Evolutionary conservation across 2,888 invertebrate genomes (phyloP).

Genomic region (Luperina nickerlii): DNA sequence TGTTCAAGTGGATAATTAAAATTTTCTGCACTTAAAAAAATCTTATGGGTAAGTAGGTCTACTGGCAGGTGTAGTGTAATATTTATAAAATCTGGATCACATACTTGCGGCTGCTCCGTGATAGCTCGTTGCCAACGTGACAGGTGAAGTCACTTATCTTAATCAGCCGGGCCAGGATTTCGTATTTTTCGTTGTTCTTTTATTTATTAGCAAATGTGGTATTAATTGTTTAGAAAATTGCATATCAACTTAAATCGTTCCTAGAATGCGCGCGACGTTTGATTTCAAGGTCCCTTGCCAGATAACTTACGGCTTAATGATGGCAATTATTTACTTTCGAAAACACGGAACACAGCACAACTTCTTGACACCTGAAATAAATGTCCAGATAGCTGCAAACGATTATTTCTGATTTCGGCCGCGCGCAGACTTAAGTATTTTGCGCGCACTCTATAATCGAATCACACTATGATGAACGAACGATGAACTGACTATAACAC

Average conservation of each 20-base stretch:
- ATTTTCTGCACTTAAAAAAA: not conserved
- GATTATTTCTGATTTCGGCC: too few relatives aligned
- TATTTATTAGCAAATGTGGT: not conserved
- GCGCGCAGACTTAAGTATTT: too few relatives aligned
- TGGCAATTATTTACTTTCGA: too few relatives aligned
- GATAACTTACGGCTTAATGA: too few relatives aligned
- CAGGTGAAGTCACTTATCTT: constrained; percentile 12
- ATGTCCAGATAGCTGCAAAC: too few relatives aligned
- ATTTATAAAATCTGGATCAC: constrained; percentile 6
- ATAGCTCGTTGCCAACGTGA: constrained; percentile 17
- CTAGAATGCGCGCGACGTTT: not conserved
- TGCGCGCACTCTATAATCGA: too few relatives aligned
- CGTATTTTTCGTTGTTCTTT: not conserved
- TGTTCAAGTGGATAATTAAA: not conserved
- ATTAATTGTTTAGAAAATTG: not conserved
- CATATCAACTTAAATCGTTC: too few relatives aligned
- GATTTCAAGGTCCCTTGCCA: too few relatives aligned
- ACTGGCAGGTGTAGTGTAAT: not conserved
- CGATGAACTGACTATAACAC: not conserved
- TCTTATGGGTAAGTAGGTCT: too few relatives aligned
- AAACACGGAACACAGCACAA: too few relatives aligned
- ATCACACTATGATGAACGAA: too few relatives aligned
- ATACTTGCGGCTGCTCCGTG: not conserved
- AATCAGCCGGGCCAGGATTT: not conserved
- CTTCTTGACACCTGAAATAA: too few relatives aligned